phyloP scores from a whole-genome alignment of 1,140 invertebrate species.

The Kradibia gibbosae region DNA sequence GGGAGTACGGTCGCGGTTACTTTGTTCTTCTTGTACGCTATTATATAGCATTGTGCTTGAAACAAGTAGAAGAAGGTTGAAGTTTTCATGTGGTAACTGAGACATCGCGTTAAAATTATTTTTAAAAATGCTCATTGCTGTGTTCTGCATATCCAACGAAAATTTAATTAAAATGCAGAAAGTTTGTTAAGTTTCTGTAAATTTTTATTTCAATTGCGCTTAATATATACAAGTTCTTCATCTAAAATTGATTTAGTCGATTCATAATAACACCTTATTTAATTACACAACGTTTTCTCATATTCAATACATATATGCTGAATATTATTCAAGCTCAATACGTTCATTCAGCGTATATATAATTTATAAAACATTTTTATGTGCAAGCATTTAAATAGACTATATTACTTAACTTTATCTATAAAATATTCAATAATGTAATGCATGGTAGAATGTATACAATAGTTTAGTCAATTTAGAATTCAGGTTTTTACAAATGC shows the following conservation, averaged over 20 bases:
- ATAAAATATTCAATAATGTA: not conserved
- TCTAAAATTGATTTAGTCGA: not conserved
- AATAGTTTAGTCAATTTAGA: not conserved
- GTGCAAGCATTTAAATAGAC: not conserved
- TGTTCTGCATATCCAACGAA: not conserved
- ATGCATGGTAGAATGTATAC: not conserved
- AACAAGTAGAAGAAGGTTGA: constrained; percentile 34
- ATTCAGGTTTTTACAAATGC: not conserved
- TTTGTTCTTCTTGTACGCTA: constrained; percentile 34
- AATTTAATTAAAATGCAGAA: not conserved
- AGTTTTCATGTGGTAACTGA: constrained; percentile 55
- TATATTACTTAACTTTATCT: not conserved
- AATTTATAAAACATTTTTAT: not conserved
- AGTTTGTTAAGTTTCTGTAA: not conserved
- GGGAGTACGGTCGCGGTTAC: constrained; percentile 33
- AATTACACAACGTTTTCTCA: not conserved
- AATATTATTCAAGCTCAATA: not conserved
- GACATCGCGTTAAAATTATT: constrained; percentile 58
- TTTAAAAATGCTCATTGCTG: not conserved
- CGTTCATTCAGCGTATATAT: not conserved
- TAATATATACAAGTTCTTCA: not conserved
- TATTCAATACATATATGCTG: not conserved
- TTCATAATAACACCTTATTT: not conserved
- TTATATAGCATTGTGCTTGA: not conserved
- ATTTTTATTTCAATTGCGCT: not conserved